These are phyloP conservation scores for Stenoptilia bipunctidactyla DNA, from an alignment of 2,888 invertebrate species.

Conservation along the genomic window DNA sequence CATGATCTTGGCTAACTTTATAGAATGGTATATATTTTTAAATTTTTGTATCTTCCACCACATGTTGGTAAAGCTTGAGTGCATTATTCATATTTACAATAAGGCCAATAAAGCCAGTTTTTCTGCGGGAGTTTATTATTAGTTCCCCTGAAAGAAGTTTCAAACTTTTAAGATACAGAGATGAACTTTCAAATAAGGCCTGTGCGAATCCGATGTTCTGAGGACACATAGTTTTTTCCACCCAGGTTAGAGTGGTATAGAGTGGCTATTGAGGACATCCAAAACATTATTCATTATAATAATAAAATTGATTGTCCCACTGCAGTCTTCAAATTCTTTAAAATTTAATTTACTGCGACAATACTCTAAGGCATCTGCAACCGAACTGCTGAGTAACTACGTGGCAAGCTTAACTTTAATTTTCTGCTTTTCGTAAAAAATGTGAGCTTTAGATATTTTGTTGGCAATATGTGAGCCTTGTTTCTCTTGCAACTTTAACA, in stretches of 20 bases:
- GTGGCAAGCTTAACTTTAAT: slow-evolving; percentile 12
- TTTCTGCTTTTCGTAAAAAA: slow-evolving; percentile 11
- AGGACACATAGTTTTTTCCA: slow-evolving; percentile 15
- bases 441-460: slow-evolving; percentile 8
- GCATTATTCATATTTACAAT: slow-evolving; percentile 15
- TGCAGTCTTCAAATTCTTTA: slow-evolving; percentile 9
- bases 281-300: slow-evolving; percentile 13
- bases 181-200: slow-evolving; percentile 11
- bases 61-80: slow-evolving; percentile 8
- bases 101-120: slow-evolving; percentile 17
- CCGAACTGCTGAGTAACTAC: slow-evolving; percentile 10
- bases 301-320: slow-evolving; percentile 13
- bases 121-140: slow-evolving; percentile 11
- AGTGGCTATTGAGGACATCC: slow-evolving; percentile 14
- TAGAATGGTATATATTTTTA: slow-evolving; percentile 9
- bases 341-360: slow-evolving; percentile 6
- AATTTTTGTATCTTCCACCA: slow-evolving; percentile 4
- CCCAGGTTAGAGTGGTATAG: slow-evolving; percentile 14
- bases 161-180: slow-evolving; percentile 5
- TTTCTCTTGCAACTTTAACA: slow-evolving; percentile 9
- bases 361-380: slow-evolving; percentile 10
- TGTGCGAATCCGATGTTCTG: slow-evolving; percentile 11
- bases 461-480: slow-evolving; percentile 7
- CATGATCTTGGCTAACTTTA: slow-evolving; percentile 13
- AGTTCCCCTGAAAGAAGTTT: slow-evolving; percentile 6